Percentiles rank a stretch among this genome's conserved stretches.
Evolutionary conservation across 1,140 invertebrate genomes (phyloP).

Genomic region (Dendrolimus punctatus): DNA sequence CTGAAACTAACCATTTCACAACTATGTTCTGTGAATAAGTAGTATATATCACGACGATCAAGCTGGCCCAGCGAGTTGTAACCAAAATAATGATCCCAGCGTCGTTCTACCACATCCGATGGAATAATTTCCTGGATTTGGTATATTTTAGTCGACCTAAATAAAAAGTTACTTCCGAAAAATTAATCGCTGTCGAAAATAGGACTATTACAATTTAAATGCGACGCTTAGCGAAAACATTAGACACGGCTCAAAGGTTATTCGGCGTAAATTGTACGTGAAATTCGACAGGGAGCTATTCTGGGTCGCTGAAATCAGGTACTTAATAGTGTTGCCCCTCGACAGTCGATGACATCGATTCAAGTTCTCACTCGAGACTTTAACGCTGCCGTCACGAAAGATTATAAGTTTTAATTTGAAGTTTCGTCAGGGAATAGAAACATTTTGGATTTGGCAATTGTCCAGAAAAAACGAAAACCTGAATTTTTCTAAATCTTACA

Average conservation of each 20-base stretch:
- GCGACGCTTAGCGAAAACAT: conserved; percentile 65
- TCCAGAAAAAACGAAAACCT: too few relatives aligned
- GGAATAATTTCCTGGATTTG: too few relatives aligned
- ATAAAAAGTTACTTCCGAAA: not conserved
- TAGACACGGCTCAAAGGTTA: conserved; percentile 59
- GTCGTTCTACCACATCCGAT: too few relatives aligned
- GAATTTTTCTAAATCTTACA: too few relatives aligned
- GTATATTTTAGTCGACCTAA: not conserved
- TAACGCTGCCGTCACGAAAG: too few relatives aligned
- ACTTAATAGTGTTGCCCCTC: too few relatives aligned
- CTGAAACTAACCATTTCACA: not conserved
- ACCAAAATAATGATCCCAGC: not conserved
- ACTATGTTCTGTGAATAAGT: not conserved
- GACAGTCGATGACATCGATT: too few relatives aligned
- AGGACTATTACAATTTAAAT: conserved; percentile 45
- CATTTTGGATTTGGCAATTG: too few relatives aligned
- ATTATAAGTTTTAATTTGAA: too few relatives aligned
- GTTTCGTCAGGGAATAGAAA: too few relatives aligned
- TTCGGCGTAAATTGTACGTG: conserved; percentile 59
- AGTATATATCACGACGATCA: not conserved
- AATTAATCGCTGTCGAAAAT: not conserved
- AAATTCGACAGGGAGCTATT: conserved; percentile 49
- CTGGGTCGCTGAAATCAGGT: conserved; percentile 21
- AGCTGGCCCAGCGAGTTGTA: not conserved
- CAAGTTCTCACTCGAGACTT: too few relatives aligned